These are phyloP conservation scores for Drosophila pseudoobscura DNA, from an alignment of 1,140 invertebrate species.

Conservation along the genomic window DNA sequence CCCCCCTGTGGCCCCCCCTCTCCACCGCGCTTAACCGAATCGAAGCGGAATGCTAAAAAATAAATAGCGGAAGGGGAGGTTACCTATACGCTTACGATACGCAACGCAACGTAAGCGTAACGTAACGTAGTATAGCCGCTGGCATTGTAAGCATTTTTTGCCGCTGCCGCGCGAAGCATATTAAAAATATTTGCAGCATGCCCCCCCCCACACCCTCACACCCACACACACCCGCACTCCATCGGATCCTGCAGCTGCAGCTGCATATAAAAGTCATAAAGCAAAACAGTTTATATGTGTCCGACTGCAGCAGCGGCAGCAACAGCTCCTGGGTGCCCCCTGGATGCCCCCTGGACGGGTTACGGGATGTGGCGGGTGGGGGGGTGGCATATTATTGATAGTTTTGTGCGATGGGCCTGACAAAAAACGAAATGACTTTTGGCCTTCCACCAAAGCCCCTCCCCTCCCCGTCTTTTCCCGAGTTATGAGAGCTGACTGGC, in stretches of 20 bases:
- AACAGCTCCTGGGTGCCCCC: neutral
- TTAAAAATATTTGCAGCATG: constrained; percentile 74
- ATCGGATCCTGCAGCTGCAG: neutral
- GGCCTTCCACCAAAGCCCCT: constrained; percentile 9
- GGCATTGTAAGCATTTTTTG: constrained; percentile 42
- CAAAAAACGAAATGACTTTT: constrained; percentile 65
- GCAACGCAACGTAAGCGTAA: too few relatives aligned
- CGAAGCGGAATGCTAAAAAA: constrained; percentile 41
- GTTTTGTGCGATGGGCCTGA: constrained; percentile 71
- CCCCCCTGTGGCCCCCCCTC: neutral
- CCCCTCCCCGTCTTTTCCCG: neutral
- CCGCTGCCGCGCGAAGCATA: constrained; percentile 52
- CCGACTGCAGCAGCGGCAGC: constrained; percentile 13
- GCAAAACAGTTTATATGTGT: constrained; percentile 73
- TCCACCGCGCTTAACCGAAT: constrained; percentile 38
- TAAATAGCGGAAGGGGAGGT: neutral
- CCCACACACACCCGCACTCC: neutral
- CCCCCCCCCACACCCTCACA: neutral
- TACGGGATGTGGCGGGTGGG: too few relatives aligned
- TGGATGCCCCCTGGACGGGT: neutral
- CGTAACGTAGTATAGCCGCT: constrained; percentile 2
- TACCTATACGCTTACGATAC: too few relatives aligned
- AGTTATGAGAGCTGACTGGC: constrained; percentile 42
- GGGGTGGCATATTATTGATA: constrained; percentile 74
- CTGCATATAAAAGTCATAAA: constrained; percentile 78